Evolutionary conservation across 2,113 vertebrate genomes (phyloP).

Genomic region (Erythrocebus patas): DNA sequence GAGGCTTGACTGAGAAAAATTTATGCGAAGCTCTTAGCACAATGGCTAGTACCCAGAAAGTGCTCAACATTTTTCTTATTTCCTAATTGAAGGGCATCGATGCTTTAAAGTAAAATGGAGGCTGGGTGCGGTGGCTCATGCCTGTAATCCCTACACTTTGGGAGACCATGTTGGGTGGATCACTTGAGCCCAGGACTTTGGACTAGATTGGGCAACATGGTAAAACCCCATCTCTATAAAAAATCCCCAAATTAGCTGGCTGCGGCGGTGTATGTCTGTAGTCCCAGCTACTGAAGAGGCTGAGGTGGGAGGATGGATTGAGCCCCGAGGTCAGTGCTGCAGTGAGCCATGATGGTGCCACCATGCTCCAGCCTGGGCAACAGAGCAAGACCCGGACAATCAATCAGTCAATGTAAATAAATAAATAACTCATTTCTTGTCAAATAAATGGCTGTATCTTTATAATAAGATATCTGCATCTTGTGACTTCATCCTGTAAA

Average conservation of each 20-base stretch:
- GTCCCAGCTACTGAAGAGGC: too few relatives aligned
- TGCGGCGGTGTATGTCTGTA: too few relatives aligned
- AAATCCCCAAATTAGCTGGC: too few relatives aligned
- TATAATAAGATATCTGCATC: not conserved
- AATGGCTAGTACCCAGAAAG: not conserved
- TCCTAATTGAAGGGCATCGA: not conserved
- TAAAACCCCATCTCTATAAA: too few relatives aligned
- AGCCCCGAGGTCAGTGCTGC: too few relatives aligned
- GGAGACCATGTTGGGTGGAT: too few relatives aligned
- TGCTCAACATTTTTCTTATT: not conserved
- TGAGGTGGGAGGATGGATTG: too few relatives aligned
- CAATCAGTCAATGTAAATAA: not conserved
- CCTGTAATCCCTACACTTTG: too few relatives aligned
- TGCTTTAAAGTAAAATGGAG: not conserved
- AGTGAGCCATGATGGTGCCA: not conserved
- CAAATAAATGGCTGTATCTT: not conserved
- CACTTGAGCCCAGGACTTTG: too few relatives aligned
- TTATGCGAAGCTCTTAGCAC: not conserved
- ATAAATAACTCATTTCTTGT: not conserved
- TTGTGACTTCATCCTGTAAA: not conserved
- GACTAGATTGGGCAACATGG: too few relatives aligned
- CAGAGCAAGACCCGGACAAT: too few relatives aligned
- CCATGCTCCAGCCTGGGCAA: not conserved
- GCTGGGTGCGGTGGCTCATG: too few relatives aligned
- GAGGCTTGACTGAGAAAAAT: not conserved